A percentile compares a stretch with the other conserved stretches of the same genome.
Evolutionary conservation across 2,113 vertebrate genomes (phyloP).

Genomic region (Odontophorus gujanensis): DNA sequence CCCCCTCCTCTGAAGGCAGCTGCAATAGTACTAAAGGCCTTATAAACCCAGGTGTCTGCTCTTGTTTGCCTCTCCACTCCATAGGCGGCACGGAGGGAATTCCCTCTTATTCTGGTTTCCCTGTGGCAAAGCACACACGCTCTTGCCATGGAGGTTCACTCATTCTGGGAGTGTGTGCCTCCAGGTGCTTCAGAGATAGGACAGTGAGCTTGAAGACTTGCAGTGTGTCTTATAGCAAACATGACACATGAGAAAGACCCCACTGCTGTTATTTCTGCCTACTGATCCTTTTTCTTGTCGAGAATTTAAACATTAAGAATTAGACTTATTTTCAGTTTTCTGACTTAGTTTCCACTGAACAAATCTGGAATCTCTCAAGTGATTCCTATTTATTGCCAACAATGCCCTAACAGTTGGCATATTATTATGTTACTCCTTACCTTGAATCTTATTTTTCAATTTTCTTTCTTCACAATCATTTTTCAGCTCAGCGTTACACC

Average conservation of each 20-base stretch:
- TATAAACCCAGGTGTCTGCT: background rate
- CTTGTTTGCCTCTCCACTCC: too few relatives aligned
- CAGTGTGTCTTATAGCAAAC: background rate
- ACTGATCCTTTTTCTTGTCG: background rate
- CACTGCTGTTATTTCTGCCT: background rate
- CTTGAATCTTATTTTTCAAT: background rate
- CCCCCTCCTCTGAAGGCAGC: background rate
- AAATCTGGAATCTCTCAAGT: background rate
- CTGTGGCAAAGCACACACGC: background rate
- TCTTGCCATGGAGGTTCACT: background rate
- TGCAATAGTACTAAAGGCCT: too few relatives aligned
- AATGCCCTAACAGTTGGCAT: background rate
- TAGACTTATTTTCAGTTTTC: background rate
- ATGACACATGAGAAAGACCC: background rate
- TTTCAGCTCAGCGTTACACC: background rate
- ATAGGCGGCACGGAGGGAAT: background rate
- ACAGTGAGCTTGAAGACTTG: background rate
- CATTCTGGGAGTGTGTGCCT: rapidly evolving
- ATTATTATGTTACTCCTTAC: background rate
- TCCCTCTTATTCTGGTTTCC: background rate
- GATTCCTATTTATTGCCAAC: background rate
- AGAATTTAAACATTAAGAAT: background rate
- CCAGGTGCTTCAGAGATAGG: background rate
- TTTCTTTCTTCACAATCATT: background rate
- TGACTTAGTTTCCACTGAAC: background rate